phyloP scores from a whole-genome alignment of 1,140 invertebrate genomes.

The Anastrepha obliqua region DNA sequence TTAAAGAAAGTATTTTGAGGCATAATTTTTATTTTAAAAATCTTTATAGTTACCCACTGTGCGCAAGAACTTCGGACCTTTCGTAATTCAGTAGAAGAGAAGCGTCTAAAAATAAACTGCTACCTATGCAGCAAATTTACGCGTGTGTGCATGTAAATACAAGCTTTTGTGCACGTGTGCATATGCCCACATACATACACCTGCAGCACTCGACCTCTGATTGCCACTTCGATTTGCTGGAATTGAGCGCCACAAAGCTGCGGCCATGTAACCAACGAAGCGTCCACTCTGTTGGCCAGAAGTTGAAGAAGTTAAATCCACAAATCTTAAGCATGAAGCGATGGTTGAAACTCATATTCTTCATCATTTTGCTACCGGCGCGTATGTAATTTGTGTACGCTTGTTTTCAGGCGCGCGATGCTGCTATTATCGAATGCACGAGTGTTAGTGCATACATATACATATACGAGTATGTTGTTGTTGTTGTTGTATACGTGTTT shows the following conservation, averaged over 20 bases:
- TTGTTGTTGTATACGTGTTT: no score
- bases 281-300: neutral
- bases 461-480: neutral
- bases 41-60: neutral
- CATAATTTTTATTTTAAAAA: no score
- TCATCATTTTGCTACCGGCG: neutral
- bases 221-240: slow-evolving; percentile 8
- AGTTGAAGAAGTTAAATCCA: neutral
- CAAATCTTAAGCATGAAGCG: neutral
- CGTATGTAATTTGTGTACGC: neutral
- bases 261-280: neutral
- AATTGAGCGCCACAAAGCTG: neutral
- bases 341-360: neutral
- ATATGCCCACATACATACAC: neutral
- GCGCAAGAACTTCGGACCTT: neutral
- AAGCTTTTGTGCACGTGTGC: no score
- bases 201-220: slow-evolving; percentile 16
- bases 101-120: neutral
- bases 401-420: neutral
- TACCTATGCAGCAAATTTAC: neutral
- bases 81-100: neutral
- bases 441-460: neutral
- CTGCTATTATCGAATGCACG: neutral
- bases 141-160: no score
- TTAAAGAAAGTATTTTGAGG: no score